These are phyloP conservation scores for Mastacembelus armatus DNA, from an alignment of 2,797 vertebrate genomes.

Conservation along the genomic window DNA sequence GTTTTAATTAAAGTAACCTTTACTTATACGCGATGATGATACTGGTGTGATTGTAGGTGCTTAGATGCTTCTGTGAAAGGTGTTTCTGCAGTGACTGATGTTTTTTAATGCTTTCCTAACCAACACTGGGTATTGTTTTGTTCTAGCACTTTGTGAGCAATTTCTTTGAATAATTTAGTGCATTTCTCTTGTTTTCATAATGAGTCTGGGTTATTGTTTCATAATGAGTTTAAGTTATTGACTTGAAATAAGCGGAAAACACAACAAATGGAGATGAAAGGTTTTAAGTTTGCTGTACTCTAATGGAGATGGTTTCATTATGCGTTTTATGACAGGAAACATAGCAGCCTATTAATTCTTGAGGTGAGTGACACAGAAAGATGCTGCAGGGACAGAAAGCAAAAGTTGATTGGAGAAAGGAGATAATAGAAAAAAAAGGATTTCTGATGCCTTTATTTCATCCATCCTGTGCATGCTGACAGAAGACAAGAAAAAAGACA, in stretches of 20 bases:
- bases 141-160: not conserved
- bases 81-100: not conserved
- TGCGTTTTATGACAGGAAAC: not conserved
- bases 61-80: too few relatives aligned
- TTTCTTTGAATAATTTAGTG: not conserved
- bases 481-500: constrained; percentile 25
- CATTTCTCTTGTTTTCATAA: not conserved
- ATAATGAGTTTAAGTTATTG: not conserved
- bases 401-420: too few relatives aligned
- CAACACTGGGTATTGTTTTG: not conserved
- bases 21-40: too few relatives aligned
- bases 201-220: not conserved
- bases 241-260: too few relatives aligned
- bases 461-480: constrained; percentile 58
- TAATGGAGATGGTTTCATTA: not conserved
- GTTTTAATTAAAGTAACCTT: constrained; percentile 20
- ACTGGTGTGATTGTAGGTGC: too few relatives aligned
- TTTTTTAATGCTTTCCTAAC: not conserved
- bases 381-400: not conserved
- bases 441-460: constrained; percentile 51
- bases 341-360: not conserved
- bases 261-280: too few relatives aligned
- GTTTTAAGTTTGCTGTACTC: too few relatives aligned
- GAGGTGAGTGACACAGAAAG: constrained; percentile 1
- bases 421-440: constrained; percentile 45